Base-by-base conservation (phyloP, 2,888 invertebrate genomes). In the Pilophorus perplexus region DNA sequence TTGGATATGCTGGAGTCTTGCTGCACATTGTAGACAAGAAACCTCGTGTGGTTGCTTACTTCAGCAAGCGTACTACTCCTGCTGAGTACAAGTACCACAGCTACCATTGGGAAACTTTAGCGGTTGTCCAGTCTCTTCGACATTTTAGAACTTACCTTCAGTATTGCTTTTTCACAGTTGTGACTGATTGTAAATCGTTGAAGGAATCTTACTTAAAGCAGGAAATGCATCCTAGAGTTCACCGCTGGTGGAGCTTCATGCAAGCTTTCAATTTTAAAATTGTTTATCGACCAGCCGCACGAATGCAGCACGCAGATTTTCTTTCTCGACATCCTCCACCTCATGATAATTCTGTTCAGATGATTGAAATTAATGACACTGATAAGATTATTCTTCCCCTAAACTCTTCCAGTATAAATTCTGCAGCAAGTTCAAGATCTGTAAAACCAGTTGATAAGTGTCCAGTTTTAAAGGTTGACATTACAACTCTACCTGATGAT, bases 221-320 rank as follows among this genome's bases (percentile, higher is more conserved):
- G n/a, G 44, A 59, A 18, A n/a, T 59, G 23, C 5, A 23, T 23
- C 6, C 59, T 6, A 22, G 59, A 40, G 59, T 59, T 14, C 42
- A 59, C 6, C 6, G 42, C 3, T 59, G 59, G 59, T 59, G 50
- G 50, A 50, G 50, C 25, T 50, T 20, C 18, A 2, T 59, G 1
- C 60, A 59, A 59, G 25, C 18, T n/a, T 27, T 27, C 18, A 28
- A 59, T 25, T 59, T 59, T 14, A 28, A 44, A 2, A 69, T 73
- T 14, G 71, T 74, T 50, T 73, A 71, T 59, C 55, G 72, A 12
- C 68, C 71, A n/a, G 73, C 46, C 2, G 20, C 18, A 12, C 46
- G 22, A 3, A 46, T 52, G 37, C 57, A 57, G 18, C 57, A 57
- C 20, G 50, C n/a, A 3, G 62, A 33, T 12, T 46, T 33, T 23